Percentiles rank a stretch among this genome's conserved stretches.
Evolutionary conservation across 2,797 vertebrate genomes (phyloP).

Genomic region (Adrianichthys oophorus): DNA sequence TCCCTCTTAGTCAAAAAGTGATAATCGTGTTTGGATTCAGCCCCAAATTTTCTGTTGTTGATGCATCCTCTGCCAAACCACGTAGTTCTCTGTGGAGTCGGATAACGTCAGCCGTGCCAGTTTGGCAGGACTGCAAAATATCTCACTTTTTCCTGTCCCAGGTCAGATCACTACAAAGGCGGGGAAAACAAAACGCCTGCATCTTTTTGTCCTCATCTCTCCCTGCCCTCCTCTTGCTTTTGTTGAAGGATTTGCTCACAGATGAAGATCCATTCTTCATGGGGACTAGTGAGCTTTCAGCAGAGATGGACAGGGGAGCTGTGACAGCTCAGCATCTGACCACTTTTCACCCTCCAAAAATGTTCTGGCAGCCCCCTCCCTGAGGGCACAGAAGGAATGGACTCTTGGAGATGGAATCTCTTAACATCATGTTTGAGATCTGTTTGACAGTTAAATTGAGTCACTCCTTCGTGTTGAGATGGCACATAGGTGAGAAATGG

Average conservation of each 20-base stretch:
- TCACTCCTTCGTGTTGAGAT: conserved; percentile 11
- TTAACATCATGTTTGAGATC: background rate
- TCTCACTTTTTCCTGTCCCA: conserved; percentile 45
- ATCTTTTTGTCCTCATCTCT: conserved; percentile 37
- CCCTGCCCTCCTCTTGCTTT: conserved; percentile 18
- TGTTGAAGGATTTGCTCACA: conserved; percentile 18
- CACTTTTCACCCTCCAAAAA: conserved; percentile 23
- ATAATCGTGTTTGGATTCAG: conserved; percentile 71
- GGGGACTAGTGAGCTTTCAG: conserved; percentile 15
- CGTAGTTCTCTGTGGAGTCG: conserved; percentile 59
- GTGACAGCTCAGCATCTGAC: conserved; percentile 15
- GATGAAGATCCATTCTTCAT: conserved; percentile 46
- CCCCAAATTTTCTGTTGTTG: conserved; percentile 72
- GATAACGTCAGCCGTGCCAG: conserved; percentile 62
- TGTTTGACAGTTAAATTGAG: conserved; percentile 9
- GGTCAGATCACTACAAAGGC: conserved; percentile 47
- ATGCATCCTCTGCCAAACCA: conserved; percentile 62
- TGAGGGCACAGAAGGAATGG: no score
- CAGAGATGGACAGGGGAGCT: conserved; percentile 20
- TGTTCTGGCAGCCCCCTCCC: no score
- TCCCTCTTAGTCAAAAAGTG: conserved; percentile 66
- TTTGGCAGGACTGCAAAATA: conserved; percentile 54
- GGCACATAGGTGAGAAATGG: conserved; percentile 4
- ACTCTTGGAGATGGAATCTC: no score
- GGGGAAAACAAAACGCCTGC: conserved; percentile 46